Percentiles rank a stretch among this genome's conserved stretches.
phyloP scores from a whole-genome alignment of 2,888 invertebrate genomes.

The Napeogenes sylphis region DNA sequence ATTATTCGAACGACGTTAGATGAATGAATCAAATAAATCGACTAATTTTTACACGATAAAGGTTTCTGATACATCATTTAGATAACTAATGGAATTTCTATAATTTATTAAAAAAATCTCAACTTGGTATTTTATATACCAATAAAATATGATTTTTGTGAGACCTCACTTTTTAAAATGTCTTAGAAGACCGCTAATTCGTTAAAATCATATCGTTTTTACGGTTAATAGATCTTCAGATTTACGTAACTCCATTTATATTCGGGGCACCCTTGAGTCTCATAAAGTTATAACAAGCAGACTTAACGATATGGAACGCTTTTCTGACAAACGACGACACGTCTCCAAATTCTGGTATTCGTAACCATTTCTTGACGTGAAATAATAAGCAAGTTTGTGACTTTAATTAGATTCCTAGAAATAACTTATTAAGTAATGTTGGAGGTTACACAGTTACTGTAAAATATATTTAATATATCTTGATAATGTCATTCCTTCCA shows the following conservation, averaged over 20 bases:
- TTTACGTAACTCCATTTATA: constrained; percentile 52
- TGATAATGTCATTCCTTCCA: neutral
- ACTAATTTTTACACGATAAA: constrained; percentile 13
- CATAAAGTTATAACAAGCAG: constrained; percentile 69
- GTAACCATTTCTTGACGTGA: constrained; percentile 29
- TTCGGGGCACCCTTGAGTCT: constrained; percentile 52
- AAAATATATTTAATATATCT: neutral
- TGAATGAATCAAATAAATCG: constrained; percentile 5
- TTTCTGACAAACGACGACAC: constrained; percentile 48
- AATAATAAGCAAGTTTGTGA: constrained; percentile 28
- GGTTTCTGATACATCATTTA: constrained; percentile 11
- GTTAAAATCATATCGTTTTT: constrained; percentile 21
- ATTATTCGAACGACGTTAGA: constrained; percentile 4
- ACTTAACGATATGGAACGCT: constrained; percentile 62
- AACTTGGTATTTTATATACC: no score
- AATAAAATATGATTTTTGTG: neutral
- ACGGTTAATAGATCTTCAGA: constrained; percentile 22
- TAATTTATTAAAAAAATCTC: neutral
- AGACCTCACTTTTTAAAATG: neutral
- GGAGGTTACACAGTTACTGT: neutral
- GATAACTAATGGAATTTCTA: constrained; percentile 8
- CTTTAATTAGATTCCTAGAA: constrained; percentile 21
- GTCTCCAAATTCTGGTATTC: constrained; percentile 39
- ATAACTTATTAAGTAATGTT: neutral
- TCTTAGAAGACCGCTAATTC: neutral